Conservation (phyloP, 2,113 vertebrate genomes). For the Bombycilla garrulus region DNA sequence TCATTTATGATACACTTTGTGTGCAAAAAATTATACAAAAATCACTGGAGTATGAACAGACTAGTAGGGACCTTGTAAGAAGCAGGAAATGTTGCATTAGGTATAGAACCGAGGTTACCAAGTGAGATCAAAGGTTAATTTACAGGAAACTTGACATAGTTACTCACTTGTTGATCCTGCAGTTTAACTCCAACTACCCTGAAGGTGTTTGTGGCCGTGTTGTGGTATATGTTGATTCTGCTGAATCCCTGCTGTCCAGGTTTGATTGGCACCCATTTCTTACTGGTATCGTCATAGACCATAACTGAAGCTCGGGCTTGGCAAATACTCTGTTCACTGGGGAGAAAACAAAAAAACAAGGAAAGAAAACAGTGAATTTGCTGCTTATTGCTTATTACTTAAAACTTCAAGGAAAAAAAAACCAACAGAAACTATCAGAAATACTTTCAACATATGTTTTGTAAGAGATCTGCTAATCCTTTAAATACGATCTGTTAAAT, state of each 20-base stretch:
- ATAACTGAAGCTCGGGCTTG: conserved; percentile 99
- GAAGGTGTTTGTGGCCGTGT: conserved; percentile 96
- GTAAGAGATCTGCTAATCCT: not conserved
- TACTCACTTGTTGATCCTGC: conserved; percentile 96
- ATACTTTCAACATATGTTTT: not conserved
- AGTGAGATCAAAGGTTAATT: conserved; percentile 42
- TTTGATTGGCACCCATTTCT: conserved; percentile 99
- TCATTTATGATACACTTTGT: not conserved
- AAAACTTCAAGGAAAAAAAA: not conserved
- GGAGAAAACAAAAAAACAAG: conserved; percentile 1
- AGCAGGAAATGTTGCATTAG: conserved; percentile 17
- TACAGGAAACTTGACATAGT: not conserved
- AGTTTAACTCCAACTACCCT: conserved; percentile 98
- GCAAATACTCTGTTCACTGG: conserved; percentile 99
- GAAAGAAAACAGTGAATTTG: not conserved
- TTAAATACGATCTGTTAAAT: not conserved
- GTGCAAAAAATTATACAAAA: not conserved
- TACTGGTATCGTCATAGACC: conserved; percentile 99
- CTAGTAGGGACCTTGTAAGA: not conserved
- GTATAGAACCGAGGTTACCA: not conserved
- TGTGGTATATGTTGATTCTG: conserved; percentile 99
- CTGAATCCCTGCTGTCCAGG: conserved; percentile 99
- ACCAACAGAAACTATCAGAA: not conserved
- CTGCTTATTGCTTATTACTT: not conserved
- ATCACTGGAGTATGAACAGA: not conserved